Conservation (phyloP, 2,113 vertebrate genomes). For the Apus apus region DNA sequence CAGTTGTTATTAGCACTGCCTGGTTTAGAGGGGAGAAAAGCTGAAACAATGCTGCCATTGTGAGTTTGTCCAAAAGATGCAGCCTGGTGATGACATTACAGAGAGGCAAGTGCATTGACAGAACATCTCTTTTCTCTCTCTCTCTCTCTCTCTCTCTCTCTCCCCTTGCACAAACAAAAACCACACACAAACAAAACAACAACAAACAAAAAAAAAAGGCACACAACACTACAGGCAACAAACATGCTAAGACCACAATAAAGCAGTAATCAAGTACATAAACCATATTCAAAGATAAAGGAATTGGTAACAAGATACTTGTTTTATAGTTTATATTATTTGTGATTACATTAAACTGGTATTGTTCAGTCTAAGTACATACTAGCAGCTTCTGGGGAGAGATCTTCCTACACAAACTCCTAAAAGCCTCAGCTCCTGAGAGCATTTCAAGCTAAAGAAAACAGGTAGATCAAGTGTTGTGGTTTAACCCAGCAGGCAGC, state of each 20-base stretch:
- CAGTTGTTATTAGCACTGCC: not conserved
- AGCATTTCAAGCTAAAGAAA: not conserved
- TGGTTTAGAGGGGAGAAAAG: not conserved
- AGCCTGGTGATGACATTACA: not conserved
- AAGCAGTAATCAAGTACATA: rapidly evolving
- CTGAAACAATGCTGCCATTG: rapidly evolving
- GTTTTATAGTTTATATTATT: not conserved
- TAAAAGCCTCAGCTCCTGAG: not conserved
- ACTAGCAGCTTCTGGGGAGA: not conserved
- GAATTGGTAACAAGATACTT: not conserved
- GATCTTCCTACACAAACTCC: not conserved
- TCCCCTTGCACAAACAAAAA: not conserved
- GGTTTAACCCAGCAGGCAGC: no score
- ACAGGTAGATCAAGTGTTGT: not conserved
- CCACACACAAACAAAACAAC: no score
- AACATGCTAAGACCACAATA: not conserved
- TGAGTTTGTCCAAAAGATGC: not conserved
- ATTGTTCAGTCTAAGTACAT: not conserved
- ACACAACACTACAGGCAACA: not conserved
- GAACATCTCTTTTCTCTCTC: not conserved
- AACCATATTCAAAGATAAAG: not conserved
- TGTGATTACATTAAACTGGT: not conserved
- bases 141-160: not conserved
- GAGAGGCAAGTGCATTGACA: not conserved
- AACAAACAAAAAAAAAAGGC: not conserved